phyloP scores from a whole-genome alignment of 2,797 vertebrate species.

The Leptatherina wallacei region DNA sequence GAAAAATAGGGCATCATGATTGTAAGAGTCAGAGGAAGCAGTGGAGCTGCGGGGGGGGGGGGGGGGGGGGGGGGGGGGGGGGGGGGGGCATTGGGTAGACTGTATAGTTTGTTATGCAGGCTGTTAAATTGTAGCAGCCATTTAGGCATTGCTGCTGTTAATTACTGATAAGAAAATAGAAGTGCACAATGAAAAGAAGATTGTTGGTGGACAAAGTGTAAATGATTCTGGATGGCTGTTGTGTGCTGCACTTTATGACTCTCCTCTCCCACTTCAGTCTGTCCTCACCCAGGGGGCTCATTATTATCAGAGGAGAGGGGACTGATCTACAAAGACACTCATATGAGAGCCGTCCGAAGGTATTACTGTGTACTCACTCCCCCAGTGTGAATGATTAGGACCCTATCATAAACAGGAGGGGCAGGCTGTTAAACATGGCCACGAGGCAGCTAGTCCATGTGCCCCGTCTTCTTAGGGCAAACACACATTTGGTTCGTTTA shows the following conservation, averaged over 20 bases:
- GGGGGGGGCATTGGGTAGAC: neutral
- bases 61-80: neutral
- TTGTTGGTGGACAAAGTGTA: slow-evolving; percentile 53
- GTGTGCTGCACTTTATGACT: slow-evolving; percentile 63
- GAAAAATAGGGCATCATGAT: slow-evolving; percentile 53
- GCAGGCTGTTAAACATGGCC: slow-evolving; percentile 79
- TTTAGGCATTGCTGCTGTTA: slow-evolving; percentile 57
- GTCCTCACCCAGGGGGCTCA: slow-evolving; percentile 77
- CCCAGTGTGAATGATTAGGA: slow-evolving; percentile 90
- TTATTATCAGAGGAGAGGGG: slow-evolving; percentile 75
- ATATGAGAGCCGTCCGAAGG: slow-evolving; percentile 87
- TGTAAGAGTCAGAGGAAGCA: slow-evolving; percentile 34
- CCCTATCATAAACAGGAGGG: slow-evolving; percentile 87
- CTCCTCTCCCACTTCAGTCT: slow-evolving; percentile 43
- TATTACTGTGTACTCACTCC: slow-evolving; percentile 85
- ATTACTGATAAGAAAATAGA: slow-evolving; percentile 60
- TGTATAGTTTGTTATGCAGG: slow-evolving; percentile 39
- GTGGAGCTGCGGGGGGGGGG: neutral
- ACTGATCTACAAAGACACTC: slow-evolving; percentile 89
- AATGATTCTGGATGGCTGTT: slow-evolving; percentile 37
- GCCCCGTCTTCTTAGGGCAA: slow-evolving; percentile 43
- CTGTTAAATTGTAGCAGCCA: slow-evolving; percentile 48
- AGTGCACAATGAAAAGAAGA: slow-evolving; percentile 40
- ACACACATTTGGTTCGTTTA: slow-evolving; percentile 66
- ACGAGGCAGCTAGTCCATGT: slow-evolving; percentile 61